phyloP scores from a whole-genome alignment of 2,113 vertebrate species.

The Chauna torquata region DNA sequence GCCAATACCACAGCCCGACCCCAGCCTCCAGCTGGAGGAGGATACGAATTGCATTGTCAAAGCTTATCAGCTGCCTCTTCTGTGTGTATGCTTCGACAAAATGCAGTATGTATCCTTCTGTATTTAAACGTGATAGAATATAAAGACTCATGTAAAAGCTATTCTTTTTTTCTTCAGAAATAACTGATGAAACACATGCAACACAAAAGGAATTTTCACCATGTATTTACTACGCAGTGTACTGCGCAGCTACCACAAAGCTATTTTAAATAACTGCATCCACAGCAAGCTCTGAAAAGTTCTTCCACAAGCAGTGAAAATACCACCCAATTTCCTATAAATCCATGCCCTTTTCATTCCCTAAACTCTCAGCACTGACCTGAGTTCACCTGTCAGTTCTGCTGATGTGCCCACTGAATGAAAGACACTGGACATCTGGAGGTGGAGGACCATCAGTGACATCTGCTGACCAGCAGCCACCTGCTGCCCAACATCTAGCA shows the following conservation, averaged over 20 bases:
- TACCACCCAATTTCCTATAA: not conserved
- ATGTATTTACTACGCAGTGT: not conserved
- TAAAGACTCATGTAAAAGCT: not conserved
- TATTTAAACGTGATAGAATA: not conserved
- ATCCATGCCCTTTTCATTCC: not conserved
- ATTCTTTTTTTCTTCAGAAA: not conserved
- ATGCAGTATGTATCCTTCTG: not conserved
- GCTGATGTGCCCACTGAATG: not conserved
- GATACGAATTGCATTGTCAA: not conserved
- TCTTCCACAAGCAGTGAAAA: not conserved
- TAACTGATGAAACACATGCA: not conserved
- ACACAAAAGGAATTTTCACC: not conserved
- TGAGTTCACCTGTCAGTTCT: not conserved
- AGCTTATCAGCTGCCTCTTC: not conserved
- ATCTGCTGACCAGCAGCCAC: rapidly evolving
- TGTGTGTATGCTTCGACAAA: not conserved
- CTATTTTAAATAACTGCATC: not conserved
- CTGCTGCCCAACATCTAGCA: not conserved
- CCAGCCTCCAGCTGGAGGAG: not conserved
- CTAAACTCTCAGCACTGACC: not conserved
- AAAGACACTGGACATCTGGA: not conserved
- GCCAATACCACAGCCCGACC: not conserved
- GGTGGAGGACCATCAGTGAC: not conserved
- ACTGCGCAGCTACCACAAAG: not conserved
- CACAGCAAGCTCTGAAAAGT: not conserved